phyloP scores from a whole-genome alignment of 2,113 vertebrate species.

The Oreochromis tanganicae region DNA sequence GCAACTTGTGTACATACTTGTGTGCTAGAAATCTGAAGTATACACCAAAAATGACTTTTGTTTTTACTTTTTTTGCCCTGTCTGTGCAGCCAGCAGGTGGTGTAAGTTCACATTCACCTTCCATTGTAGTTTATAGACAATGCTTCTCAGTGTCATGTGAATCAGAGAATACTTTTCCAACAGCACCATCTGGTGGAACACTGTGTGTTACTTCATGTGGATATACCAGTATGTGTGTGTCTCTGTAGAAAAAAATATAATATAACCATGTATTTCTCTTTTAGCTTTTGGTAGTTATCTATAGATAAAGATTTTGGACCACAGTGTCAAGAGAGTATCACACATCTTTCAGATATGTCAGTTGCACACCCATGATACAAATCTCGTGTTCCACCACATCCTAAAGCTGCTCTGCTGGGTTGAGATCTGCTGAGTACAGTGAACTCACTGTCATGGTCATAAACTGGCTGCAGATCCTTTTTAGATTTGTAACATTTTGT shows the following conservation, averaged over 20 bases:
- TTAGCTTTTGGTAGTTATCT: background rate
- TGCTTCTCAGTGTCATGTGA: background rate
- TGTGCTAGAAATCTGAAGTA: background rate
- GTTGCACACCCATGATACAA: background rate
- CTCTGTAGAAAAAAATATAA: background rate
- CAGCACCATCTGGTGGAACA: slow-evolving; percentile 19
- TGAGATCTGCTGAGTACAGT: background rate
- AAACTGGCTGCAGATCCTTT: background rate
- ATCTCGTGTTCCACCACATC: background rate
- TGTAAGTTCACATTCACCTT: background rate
- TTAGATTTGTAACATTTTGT: background rate
- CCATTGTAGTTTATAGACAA: background rate
- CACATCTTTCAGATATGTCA: background rate
- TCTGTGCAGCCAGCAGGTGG: background rate
- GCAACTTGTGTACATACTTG: background rate
- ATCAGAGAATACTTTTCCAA: background rate
- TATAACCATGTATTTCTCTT: background rate
- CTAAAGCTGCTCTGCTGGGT: background rate
- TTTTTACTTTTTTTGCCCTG: background rate
- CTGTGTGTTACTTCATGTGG: background rate
- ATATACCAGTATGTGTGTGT: background rate
- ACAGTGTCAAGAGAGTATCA: background rate
- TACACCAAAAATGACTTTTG: background rate
- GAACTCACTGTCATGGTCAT: background rate
- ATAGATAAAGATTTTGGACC: background rate